Evolutionary conservation across 2,113 vertebrate genomes (phyloP).

Genomic region (Sturnira hondurensis): DNA sequence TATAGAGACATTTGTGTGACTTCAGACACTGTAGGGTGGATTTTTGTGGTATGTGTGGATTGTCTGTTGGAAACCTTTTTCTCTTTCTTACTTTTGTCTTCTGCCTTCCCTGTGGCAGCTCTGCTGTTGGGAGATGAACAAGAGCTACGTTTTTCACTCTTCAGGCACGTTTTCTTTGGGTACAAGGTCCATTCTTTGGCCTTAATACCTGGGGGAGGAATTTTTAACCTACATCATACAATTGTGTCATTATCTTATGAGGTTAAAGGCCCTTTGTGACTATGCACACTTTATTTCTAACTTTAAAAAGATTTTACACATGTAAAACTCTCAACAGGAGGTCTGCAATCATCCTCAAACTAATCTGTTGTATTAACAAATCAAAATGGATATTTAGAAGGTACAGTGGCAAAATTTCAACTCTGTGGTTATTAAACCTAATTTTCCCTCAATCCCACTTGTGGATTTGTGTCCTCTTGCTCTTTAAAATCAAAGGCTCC

Average conservation of each 20-base stretch:
- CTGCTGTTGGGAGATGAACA: constrained; percentile 51
- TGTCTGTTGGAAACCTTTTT: constrained; percentile 79
- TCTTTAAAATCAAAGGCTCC: constrained; percentile 51
- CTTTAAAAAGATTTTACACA: constrained; percentile 79
- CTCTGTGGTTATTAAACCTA: constrained; percentile 76
- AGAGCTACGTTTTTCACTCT: constrained; percentile 72
- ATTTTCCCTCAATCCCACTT: constrained; percentile 74
- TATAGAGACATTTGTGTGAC: constrained; percentile 74
- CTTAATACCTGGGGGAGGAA: constrained; percentile 78
- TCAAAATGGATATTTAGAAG: constrained; percentile 77
- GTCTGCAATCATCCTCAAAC: constrained; percentile 57
- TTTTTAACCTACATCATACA: constrained; percentile 77
- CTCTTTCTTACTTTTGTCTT: constrained; percentile 77
- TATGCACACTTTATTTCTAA: constrained; percentile 80
- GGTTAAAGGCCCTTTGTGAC: constrained; percentile 76
- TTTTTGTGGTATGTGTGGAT: constrained; percentile 75
- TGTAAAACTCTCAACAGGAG: constrained; percentile 61
- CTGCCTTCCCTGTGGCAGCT: constrained; percentile 76
- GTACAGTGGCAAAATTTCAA: constrained; percentile 79
- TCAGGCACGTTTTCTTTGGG: constrained; percentile 75
- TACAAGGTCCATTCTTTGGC: constrained; percentile 71
- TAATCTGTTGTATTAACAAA: constrained; percentile 77
- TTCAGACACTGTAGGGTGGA: constrained; percentile 76
- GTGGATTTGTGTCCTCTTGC: constrained; percentile 74
- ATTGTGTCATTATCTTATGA: constrained; percentile 80